Evolutionary conservation across 2,113 vertebrate genomes (phyloP), one percentile per base, ranked within the genome.

Genomic region (Hylia prasina): DNA sequence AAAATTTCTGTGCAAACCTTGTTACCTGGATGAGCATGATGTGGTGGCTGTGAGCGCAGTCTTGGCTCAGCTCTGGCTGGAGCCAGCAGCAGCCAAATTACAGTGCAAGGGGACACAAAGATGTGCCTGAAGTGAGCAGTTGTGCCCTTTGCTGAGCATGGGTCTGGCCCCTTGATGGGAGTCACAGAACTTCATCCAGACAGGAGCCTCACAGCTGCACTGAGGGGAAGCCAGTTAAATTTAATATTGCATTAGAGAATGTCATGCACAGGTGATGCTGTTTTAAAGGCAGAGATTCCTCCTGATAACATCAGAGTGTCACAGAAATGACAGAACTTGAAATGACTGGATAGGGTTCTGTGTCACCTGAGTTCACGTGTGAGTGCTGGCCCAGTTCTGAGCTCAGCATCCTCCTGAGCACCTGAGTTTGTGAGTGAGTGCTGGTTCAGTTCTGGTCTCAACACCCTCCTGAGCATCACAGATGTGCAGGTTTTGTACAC

Each of bases 131-230:
- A 33, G 10, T 5, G 45, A 39, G 5, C 35, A 9, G n/a, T 15
- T 0, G 0, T 57, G 63, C 40, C 64, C 51, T 54, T 5, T 6
- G 20, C 63, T 45, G 22, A 39, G 18, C 3, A 0, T 13, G 56
- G 54, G 31, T 28, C 71, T 68, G n/a, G 22, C 19, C 11, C 72
- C 45, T 30, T 0, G 2, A 1, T 20, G n/a, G 10, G n/a, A 60
- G 17, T 44, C 47, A 20, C 8, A 37, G 61, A 37, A 39, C 78
- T n/a, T 22, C 2, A 30, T 48, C 50, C 45, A 15, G 40, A 57
- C 53, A 11, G 8, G 28, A 78, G 39, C 50, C 19, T 4, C 1
- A 3, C 27, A 35, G 2, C 45, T 61, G 37, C 13, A 3, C 16
- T 13, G 51, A 54, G 0, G 14, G 39, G 24, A 76, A 75, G 35